phyloP scores from a whole-genome alignment of 2,113 vertebrate genomes.

The cattle (Bos taurus) region ARS-UCD2.0 NC_037331.1:101521001-101521500 shows the following conservation, averaged over 20 bases:
- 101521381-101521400: neutral
- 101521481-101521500: neutral
- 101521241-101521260: neutral
- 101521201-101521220: neutral
- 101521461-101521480: neutral
- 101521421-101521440: neutral
- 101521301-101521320: rapidly evolving
- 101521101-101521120: neutral
- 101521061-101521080: neutral
- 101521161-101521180: neutral
- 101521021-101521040: neutral
- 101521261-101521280: neutral
- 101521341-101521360: neutral
- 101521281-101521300: neutral
- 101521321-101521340: neutral
- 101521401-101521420: neutral
- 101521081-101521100: neutral
- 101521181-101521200: neutral
- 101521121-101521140: neutral
- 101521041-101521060: neutral
- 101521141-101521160: neutral
- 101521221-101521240: neutral
- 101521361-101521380: neutral
- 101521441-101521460: neutral
- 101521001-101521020: neutral